Percentiles rank a stretch among this genome's conserved stretches.
Evolutionary conservation across 1,140 invertebrate genomes (phyloP).

Genomic region (Battus philenor): DNA sequence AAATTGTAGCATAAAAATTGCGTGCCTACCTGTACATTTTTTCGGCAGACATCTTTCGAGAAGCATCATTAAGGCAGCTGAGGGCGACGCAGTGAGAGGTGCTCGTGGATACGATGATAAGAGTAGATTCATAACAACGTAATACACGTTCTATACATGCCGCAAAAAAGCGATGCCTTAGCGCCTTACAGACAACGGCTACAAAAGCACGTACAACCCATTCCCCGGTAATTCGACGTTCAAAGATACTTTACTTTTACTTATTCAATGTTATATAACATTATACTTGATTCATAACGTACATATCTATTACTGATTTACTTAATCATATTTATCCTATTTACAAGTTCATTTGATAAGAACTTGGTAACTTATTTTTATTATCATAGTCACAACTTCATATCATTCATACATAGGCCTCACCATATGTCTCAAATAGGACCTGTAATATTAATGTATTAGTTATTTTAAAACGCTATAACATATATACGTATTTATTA

Average conservation of each 20-base stretch:
- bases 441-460: no score
- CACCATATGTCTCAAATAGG: no score
- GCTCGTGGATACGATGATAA: conserved; percentile 37
- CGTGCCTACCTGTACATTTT: no score
- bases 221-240: conserved; percentile 30
- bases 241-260: no score
- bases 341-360: no score
- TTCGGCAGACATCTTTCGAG: conserved; percentile 58
- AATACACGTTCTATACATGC: conserved; percentile 25
- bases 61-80: conserved; percentile 63
- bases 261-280: conserved; percentile 29
- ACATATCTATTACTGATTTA: conserved; percentile 28
- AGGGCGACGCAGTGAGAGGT: conserved; percentile 36
- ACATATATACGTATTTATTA: no score
- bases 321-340: not conserved
- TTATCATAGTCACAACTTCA: no score
- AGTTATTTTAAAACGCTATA: no score
- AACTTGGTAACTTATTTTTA: no score
- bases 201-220: conserved; percentile 31
- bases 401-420: no score
- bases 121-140: conserved; percentile 28
- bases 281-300: conserved; percentile 32
- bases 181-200: conserved; percentile 26
- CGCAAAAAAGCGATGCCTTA: conserved; percentile 28
- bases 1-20: no score